A percentile compares a stretch with the other conserved stretches of the same genome.
phyloP scores from a whole-genome alignment of 2,797 vertebrate species.

The Picus viridis region DNA sequence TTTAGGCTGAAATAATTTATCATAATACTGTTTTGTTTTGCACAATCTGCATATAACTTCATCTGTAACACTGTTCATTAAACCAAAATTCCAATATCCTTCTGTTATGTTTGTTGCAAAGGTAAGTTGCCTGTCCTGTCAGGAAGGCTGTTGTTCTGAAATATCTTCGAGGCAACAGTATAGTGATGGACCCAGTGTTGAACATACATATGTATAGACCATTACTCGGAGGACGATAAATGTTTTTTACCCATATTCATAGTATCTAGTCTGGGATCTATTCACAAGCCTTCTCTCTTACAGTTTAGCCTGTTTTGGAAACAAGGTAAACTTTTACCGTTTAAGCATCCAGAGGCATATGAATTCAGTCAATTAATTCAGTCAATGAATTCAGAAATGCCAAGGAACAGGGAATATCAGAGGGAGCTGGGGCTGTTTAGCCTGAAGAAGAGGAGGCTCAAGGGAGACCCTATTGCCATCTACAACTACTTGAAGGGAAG shows the following conservation, averaged over 20 bases:
- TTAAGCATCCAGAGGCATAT: neutral
- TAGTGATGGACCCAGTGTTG: neutral
- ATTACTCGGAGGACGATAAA: neutral
- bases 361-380: neutral
- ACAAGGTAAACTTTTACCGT: neutral
- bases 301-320: neutral
- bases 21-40: neutral
- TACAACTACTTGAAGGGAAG: no score
- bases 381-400: neutral
- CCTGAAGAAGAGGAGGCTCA: no score
- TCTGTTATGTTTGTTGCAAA: neutral
- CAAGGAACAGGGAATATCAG: neutral
- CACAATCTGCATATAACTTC: neutral
- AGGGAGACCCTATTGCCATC: no score
- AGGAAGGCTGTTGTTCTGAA: neutral
- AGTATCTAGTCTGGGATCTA: fast-evolving
- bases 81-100: neutral
- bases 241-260: fast-evolving
- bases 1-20: neutral
- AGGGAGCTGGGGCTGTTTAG: no score
- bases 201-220: neutral
- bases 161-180: neutral
- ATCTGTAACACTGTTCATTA: neutral
- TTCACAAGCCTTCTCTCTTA: neutral
- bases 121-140: neutral